Evolutionary conservation across 2,113 vertebrate species (phyloP), one percentile per base, ranked within the genome.

Genomic region (Ceyx melanurus): DNA sequence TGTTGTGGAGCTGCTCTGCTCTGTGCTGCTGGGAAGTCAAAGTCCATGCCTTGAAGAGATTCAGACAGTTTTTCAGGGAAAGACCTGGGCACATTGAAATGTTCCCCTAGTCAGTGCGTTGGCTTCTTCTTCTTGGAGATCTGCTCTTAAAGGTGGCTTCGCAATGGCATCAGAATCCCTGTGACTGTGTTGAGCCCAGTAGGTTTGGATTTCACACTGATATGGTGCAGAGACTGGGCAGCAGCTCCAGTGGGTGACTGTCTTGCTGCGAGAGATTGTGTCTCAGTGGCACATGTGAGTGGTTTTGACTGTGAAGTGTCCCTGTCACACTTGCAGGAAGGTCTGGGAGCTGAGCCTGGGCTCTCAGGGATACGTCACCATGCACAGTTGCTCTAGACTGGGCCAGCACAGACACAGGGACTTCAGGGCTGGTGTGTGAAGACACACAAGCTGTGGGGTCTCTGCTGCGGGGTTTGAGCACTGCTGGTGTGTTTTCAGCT

Each of bases 1-100:
- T 54, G 35, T 3, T 57, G 43, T 11, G 51, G 78, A 70, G 22
- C 74, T 16, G 70, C 40, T 65, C 21, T 3, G 5, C 66, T 28
- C 21, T 0, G 0, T n/a, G 45, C 46, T 1, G 0, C 22, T 0
- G 4, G 51, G 78, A 58, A 16, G 0, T 33, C 74, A 46, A 11
- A 43, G 74, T 46, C 22, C 11, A 5, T 51, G 75, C n/a, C 66
- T 75, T 48, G 56, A 43, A 76, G 58, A 82, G 50, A 7, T n/a
- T 46, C 31, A 50, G 48, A 21, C 51, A 31, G 56, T 72, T 88
- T 82, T 51, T 72, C 28, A 20, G 73, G 54, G 66, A n/a, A 48
- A 82, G 56, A 51, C 37, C 19, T 79, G 37, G 50, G 12, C 40
- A 23, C 3, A 1, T 14, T 89, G 70, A 73, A 81, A 66, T 65